Conservation (phyloP, 2,797 vertebrate species). For the Gobionotothen gibberifrons region DNA sequence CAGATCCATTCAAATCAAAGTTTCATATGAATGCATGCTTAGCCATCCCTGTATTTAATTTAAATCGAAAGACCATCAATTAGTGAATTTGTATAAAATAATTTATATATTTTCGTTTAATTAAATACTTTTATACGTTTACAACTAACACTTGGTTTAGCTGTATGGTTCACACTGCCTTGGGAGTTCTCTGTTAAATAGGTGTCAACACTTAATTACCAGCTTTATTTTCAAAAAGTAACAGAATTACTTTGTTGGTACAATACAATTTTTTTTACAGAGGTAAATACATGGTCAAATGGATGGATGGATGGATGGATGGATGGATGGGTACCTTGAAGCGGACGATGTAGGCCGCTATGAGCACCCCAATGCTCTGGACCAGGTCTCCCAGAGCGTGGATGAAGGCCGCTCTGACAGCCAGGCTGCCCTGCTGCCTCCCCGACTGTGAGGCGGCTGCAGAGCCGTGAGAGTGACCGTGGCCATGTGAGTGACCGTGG, state of each 20-base stretch:
- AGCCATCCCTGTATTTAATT: not conserved
- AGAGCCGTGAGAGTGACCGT: constrained; percentile 85
- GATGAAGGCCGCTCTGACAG: constrained; percentile 94
- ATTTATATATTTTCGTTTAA: not conserved
- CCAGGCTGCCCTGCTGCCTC: constrained; percentile 87
- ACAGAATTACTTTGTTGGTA: not conserved
- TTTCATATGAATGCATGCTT: not conserved
- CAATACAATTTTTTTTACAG: not conserved
- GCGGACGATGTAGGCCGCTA: constrained; percentile 95
- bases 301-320: too few species aligned
- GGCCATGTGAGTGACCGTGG: constrained; percentile 58
- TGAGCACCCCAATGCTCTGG: constrained; percentile 95
- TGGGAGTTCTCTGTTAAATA: not conserved
- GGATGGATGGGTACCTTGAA: constrained; percentile 88
- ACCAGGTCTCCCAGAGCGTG: constrained; percentile 96
- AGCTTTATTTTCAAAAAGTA: not conserved
- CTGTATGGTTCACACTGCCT: not conserved
- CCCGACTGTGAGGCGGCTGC: constrained; percentile 45
- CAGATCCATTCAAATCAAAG: constrained; percentile 6
- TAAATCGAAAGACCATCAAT: not conserved
- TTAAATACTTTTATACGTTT: not conserved
- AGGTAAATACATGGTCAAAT: not conserved
- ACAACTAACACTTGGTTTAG: not conserved
- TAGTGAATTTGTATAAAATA: not conserved
- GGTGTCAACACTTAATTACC: not conserved